phyloP scores from a whole-genome alignment of 2,888 invertebrate genomes.

The Eupeodes luniger region DNA sequence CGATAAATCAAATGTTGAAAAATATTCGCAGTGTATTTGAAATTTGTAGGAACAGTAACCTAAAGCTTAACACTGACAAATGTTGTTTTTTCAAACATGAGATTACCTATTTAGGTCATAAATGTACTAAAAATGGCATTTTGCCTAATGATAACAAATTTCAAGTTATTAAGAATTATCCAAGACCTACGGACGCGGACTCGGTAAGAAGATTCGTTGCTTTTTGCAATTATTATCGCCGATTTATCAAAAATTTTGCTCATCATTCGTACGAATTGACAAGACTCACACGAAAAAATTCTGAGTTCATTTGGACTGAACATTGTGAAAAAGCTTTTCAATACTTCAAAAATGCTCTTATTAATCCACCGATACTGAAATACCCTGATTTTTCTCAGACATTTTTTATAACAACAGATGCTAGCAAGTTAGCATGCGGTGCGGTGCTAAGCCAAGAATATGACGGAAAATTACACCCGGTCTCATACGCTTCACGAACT shows the following conservation, averaged over 20 bases:
- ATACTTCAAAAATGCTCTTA: constrained; percentile 28
- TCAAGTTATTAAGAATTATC: constrained; percentile 19
- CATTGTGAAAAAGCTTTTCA: constrained; percentile 52
- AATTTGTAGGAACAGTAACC: too few relatives aligned
- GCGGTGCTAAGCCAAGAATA: constrained; percentile 69
- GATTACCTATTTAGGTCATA: too few relatives aligned
- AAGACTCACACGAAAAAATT: constrained; percentile 41
- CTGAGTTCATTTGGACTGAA: constrained; percentile 38
- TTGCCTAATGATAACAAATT: too few relatives aligned
- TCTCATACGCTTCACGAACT: constrained; percentile 65
- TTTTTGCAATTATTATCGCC: constrained; percentile 15
- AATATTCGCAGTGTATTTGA: too few relatives aligned
- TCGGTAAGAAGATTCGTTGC: constrained; percentile 17
- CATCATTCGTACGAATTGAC: constrained; percentile 19
- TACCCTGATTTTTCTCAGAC: constrained; percentile 38
- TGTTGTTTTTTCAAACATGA: too few relatives aligned
- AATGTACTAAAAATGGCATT: too few relatives aligned
- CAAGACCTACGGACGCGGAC: constrained; percentile 32
- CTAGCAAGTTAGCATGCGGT: constrained; percentile 60
- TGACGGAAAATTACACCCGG: constrained; percentile 51
- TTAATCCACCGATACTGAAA: constrained; percentile 13
- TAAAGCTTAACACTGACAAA: too few relatives aligned
- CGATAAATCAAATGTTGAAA: too few relatives aligned
- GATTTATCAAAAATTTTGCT: constrained; percentile 58
- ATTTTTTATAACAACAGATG: constrained; percentile 60